Evolutionary conservation across 2,797 vertebrate species (phyloP).

Genomic region (Onychomys torridus): DNA sequence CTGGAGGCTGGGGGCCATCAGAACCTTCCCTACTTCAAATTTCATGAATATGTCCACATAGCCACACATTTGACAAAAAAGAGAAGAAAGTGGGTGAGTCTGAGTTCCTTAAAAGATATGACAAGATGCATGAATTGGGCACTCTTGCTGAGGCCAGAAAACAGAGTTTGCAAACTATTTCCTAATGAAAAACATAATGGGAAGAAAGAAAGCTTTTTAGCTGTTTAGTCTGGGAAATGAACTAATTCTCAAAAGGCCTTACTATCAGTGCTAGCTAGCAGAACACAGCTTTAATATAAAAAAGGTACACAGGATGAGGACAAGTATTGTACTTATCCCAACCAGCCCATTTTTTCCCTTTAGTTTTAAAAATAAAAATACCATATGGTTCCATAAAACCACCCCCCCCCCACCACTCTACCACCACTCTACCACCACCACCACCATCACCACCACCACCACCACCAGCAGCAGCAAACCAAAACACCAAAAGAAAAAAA

Average conservation of each 20-base stretch:
- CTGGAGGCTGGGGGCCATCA: neutral
- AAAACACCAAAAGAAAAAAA: no score
- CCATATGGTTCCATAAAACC: constrained; percentile 54
- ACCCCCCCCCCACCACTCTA: no score
- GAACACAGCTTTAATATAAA: constrained; percentile 23
- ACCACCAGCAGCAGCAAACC: no score
- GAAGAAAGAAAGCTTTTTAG: constrained; percentile 52
- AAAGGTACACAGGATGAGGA: constrained; percentile 24
- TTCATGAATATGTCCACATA: neutral
- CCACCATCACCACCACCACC: no score
- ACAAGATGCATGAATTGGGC: neutral
- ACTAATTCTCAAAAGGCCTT: constrained; percentile 64
- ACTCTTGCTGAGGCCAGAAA: constrained; percentile 53
- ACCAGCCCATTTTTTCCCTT: constrained; percentile 38
- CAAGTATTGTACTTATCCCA: constrained; percentile 48
- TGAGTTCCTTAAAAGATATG: neutral
- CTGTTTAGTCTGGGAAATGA: constrained; percentile 49
- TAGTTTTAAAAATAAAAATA: constrained; percentile 57
- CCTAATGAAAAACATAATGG: neutral
- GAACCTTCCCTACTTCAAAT: neutral
- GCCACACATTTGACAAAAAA: neutral
- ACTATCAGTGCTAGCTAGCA: constrained; percentile 26
- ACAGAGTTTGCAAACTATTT: constrained; percentile 41
- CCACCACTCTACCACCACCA: no score
- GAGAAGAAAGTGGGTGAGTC: neutral